phyloP scores from a whole-genome alignment of 1,140 invertebrate species.

The Bombus soroeensis region DNA sequence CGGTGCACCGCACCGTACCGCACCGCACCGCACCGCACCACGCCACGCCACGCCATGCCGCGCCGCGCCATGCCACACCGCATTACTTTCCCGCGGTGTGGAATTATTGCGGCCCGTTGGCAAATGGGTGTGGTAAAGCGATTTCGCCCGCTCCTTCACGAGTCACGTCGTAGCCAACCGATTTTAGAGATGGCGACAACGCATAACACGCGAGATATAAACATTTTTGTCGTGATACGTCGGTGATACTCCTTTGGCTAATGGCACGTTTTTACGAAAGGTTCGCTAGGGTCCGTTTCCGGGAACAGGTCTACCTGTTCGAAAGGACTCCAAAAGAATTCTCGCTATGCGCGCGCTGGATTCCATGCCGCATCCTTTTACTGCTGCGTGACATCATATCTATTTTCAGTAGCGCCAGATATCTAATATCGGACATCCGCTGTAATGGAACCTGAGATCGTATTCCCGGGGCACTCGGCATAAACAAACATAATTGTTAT shows the following conservation, averaged over 20 bases:
- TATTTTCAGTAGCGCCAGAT: constrained; percentile 47
- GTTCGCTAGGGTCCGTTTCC: neutral
- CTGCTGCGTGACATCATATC: constrained; percentile 30
- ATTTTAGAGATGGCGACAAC: neutral
- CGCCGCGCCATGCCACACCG: neutral
- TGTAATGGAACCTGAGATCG: constrained; percentile 49
- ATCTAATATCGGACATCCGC: constrained; percentile 63
- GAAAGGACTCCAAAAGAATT: neutral
- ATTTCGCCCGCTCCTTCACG: neutral
- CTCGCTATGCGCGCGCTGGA: neutral
- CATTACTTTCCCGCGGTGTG: constrained; percentile 26
- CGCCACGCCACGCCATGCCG: neutral
- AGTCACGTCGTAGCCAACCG: neutral
- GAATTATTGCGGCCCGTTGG: constrained; percentile 26
- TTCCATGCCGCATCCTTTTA: neutral
- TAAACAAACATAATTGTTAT: constrained; percentile 64
- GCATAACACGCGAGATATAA: neutral
- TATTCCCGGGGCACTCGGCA: neutral
- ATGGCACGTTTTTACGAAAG: too few species aligned
- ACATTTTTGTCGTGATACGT: neutral
- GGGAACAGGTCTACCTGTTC: constrained; percentile 1
- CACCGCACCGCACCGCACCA: neutral
- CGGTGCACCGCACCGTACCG: neutral
- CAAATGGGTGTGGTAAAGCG: constrained; percentile 40
- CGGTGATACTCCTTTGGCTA: neutral